A percentile compares a stretch with the other conserved stretches of the same genome.
Conservation (phyloP, 2,113 vertebrate genomes). For the Silurus meridionalis region DNA sequence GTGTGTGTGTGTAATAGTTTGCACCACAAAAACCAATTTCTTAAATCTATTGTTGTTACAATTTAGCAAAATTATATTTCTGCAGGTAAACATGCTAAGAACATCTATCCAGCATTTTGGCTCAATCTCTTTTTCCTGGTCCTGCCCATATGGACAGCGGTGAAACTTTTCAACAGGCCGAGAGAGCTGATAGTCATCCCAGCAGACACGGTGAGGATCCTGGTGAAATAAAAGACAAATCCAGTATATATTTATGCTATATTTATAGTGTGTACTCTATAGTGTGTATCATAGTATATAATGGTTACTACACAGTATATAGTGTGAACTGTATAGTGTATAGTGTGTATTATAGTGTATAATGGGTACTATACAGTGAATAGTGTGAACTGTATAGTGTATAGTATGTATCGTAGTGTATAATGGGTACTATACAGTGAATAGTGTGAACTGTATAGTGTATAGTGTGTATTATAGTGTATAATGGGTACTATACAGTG, state of each 20-base stretch:
- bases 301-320: background rate
- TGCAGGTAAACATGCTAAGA: constrained; percentile 86
- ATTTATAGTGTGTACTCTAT: background rate
- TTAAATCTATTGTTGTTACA: background rate
- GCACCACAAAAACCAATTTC: background rate
- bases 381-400: background rate
- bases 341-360: background rate
- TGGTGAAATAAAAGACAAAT: background rate
- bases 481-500: too few relatives aligned
- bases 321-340: background rate
- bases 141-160: constrained; percentile 77
- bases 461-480: background rate
- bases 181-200: constrained; percentile 59
- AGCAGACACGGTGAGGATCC: constrained; percentile 73
- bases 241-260: background rate
- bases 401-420: too few relatives aligned
- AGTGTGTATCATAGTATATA: background rate
- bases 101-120: constrained; percentile 79
- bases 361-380: background rate
- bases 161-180: constrained; percentile 73
- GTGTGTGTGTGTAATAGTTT: background rate
- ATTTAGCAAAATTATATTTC: background rate
- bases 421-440: background rate
- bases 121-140: constrained; percentile 79
- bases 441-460: background rate